These are phyloP conservation scores for Varecia variegata DNA, from an alignment of 2,797 vertebrate species.

Conservation along the genomic window DNA sequence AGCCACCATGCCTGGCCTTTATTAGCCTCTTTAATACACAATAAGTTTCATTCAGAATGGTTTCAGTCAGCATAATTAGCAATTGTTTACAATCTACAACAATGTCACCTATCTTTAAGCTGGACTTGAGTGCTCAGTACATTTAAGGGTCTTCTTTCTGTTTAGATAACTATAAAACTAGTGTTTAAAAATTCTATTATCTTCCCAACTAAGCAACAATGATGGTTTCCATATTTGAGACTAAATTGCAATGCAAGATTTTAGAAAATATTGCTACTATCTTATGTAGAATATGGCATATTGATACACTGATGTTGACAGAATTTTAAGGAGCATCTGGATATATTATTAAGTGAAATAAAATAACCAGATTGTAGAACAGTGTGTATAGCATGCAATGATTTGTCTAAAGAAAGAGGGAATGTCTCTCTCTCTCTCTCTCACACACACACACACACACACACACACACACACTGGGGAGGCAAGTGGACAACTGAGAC, in stretches of 20 bases:
- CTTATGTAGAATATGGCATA: not conserved
- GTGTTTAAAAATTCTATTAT: not conserved
- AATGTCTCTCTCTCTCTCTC: not conserved
- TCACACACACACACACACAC: not conserved
- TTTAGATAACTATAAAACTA: not conserved
- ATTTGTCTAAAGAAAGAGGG: not conserved
- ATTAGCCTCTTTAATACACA: not conserved
- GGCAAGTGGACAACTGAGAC: not conserved
- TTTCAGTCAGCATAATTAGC: not conserved
- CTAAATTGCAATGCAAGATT: not conserved
- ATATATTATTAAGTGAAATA: slow-evolving; percentile 12
- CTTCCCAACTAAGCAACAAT: not conserved
- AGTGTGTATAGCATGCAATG: not conserved
- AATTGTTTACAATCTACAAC: not conserved
- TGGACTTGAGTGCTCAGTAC: not conserved
- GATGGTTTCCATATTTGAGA: not conserved
- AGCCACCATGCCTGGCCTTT: not conserved
- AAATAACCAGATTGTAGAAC: not conserved
- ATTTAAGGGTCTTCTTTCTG: not conserved
- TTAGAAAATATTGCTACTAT: not conserved
- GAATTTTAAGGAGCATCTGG: not conserved
- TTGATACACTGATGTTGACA: not conserved
- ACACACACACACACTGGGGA: too few species aligned
- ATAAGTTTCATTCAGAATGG: not conserved
- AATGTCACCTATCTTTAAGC: not conserved